Evolutionary conservation across 2,797 vertebrate species (phyloP).

Genomic region (Dryobates pubescens): DNA sequence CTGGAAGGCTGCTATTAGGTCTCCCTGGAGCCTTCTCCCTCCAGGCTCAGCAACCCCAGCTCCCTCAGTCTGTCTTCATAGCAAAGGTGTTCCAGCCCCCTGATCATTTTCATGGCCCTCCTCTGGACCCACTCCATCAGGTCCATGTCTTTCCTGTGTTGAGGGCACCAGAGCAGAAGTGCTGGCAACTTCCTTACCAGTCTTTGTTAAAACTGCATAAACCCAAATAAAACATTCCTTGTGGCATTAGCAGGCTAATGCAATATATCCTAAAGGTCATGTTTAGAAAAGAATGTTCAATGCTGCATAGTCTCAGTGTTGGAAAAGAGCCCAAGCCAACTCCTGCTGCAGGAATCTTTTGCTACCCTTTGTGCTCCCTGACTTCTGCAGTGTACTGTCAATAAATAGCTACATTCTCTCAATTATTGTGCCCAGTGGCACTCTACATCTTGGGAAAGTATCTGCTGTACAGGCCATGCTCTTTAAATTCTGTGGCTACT

Average conservation of each 20-base stretch:
- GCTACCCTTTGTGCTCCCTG: neutral
- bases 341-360: neutral
- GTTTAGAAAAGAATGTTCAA: constrained; percentile 16
- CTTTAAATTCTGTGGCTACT: neutral
- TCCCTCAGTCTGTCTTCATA: too few relatives aligned
- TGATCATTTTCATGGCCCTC: too few relatives aligned
- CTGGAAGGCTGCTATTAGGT: too few relatives aligned
- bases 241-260: neutral
- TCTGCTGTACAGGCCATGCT: neutral
- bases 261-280: neutral
- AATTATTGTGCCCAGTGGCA: neutral
- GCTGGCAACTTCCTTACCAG: neutral
- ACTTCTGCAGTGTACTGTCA: neutral
- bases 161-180: neutral
- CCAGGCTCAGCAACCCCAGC: too few relatives aligned
- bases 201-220: neutral
- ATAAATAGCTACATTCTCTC: neutral
- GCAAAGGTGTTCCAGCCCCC: too few relatives aligned
- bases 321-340: constrained; percentile 36
- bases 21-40: too few relatives aligned
- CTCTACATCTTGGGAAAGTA: neutral
- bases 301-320: neutral
- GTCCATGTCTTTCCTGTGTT: too few relatives aligned
- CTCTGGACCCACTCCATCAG: too few relatives aligned
- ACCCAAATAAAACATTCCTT: neutral